Evolutionary conservation across 2,113 vertebrate genomes (phyloP).

Genomic region (Gyps fulvus): DNA sequence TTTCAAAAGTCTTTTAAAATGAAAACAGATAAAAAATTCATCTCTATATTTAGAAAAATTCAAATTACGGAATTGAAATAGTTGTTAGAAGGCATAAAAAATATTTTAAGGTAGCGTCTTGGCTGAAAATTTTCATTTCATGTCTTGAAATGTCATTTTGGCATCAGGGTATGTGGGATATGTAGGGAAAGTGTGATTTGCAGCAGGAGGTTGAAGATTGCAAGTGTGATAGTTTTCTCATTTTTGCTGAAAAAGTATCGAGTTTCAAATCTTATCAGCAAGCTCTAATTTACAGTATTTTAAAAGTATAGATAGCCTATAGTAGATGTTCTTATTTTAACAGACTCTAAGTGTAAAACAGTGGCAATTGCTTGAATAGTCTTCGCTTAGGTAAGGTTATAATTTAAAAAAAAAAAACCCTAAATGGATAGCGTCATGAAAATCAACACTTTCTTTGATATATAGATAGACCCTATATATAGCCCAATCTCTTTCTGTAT

Average conservation of each 20-base stretch:
- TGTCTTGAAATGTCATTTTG: not conserved
- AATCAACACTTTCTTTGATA: not conserved
- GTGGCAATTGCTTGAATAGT: too few species aligned
- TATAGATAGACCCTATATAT: too few species aligned
- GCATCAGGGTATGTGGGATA: not conserved
- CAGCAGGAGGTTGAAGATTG: not conserved
- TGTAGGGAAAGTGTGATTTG: not conserved
- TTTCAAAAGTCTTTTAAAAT: not conserved
- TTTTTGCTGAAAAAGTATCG: not conserved
- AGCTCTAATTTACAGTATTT: not conserved
- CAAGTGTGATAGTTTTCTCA: not conserved
- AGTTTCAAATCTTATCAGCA: not conserved
- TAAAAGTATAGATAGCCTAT: not conserved
- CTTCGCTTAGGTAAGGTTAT: not conserved
- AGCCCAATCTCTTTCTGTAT: not conserved
- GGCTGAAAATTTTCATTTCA: not conserved
- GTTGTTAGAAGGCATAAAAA: not conserved
- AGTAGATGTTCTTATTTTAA: not conserved
- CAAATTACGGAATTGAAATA: not conserved
- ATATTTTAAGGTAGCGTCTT: not conserved
- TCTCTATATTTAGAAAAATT: not conserved
- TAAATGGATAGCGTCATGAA: not conserved
- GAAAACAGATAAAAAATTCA: not conserved
- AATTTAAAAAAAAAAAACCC: not conserved
- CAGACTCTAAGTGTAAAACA: not conserved